Base-by-base conservation (phyloP, 2,113 vertebrate genomes). In the Tetraodon nigroviridis region DNA sequence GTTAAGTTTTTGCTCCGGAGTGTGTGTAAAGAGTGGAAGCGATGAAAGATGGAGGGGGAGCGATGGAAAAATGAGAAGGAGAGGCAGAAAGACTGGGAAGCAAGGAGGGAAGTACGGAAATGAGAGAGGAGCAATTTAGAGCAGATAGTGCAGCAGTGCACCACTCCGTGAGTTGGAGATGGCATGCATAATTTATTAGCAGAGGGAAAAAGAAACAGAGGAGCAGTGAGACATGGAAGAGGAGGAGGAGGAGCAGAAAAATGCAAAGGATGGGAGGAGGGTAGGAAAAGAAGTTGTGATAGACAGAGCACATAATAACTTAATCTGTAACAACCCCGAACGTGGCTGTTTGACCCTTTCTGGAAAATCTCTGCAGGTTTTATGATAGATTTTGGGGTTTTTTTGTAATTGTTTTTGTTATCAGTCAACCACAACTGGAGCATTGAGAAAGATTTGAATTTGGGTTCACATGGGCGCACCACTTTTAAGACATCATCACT, bases 71-170 rank as follows among this genome's bases (percentile, higher is more conserved):
- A 70, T 69, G 76, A 63, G 64, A 60, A 71, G 13, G 73, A 70
- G 71, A 72, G 75, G 70, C 74, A 61, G 71, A 77, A 73, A 59
- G 78, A 83, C 70, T 71, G 82, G 86, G 80, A 85, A 70, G 70
- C 58, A n/a, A 75, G 76, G 78, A 81, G 79, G 71, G 79, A 82
- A 80, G 82, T 71, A 57, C 79, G 69, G 61, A 70, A 55, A 51
- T 49, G 69, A 74, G 79, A 79, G 79, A 83, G 78, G 65, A 92
- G 87, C 85, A 92, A 93, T 92, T 90, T 88, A 86, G 84, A 93
- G 82, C 82, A 91, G 89, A 93, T 86, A 92, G 87, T 88, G 93
- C 90, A 93, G 91, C 87, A 87, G 89, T 87, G 83, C 88, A 90
- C 83, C 85, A 74, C 79, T 86, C 85, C 70, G 79, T 78, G 84